Percentiles rank a stretch among this genome's conserved stretches.
Conservation (phyloP, 1,140 invertebrate species). For the Sitophilus oryzae region DNA sequence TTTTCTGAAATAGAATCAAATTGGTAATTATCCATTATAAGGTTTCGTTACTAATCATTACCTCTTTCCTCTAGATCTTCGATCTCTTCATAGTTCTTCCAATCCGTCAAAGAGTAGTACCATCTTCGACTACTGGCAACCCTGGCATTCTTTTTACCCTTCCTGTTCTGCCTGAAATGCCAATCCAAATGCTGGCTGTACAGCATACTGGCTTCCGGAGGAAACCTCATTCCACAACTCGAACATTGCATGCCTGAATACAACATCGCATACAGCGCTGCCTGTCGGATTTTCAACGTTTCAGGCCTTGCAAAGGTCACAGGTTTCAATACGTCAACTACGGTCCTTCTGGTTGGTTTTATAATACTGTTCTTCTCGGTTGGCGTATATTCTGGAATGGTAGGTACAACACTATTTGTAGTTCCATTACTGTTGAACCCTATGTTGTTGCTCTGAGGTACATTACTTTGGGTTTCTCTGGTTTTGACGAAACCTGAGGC, state of each 20-base stretch:
- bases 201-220: slow-evolving; percentile 76
- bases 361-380: neutral
- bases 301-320: slow-evolving; percentile 63
- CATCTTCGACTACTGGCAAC: slow-evolving; percentile 78
- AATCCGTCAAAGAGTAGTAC: slow-evolving; percentile 87
- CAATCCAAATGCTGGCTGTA: slow-evolving; percentile 94
- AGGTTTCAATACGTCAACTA: slow-evolving; percentile 46
- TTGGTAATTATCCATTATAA: neutral
- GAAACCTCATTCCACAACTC: slow-evolving; percentile 87
- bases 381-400: neutral
- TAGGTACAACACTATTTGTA: neutral
- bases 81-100: slow-evolving; percentile 91
- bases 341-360: slow-evolving; percentile 22
- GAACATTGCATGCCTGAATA: slow-evolving; percentile 91
- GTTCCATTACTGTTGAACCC: neutral
- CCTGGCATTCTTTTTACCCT: slow-evolving; percentile 76
- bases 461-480: slow-evolving; percentile 11
- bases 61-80: slow-evolving; percentile 88
- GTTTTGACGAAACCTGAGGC: slow-evolving; percentile 74
- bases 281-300: slow-evolving; percentile 68
- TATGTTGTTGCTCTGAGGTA: neutral
- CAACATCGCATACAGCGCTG: slow-evolving; percentile 59
- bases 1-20: slow-evolving; percentile 55
- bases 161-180: slow-evolving; percentile 91
- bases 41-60: slow-evolving; percentile 34